phyloP scores from a whole-genome alignment of 23 tunicate species.

The Styela clava region DNA sequence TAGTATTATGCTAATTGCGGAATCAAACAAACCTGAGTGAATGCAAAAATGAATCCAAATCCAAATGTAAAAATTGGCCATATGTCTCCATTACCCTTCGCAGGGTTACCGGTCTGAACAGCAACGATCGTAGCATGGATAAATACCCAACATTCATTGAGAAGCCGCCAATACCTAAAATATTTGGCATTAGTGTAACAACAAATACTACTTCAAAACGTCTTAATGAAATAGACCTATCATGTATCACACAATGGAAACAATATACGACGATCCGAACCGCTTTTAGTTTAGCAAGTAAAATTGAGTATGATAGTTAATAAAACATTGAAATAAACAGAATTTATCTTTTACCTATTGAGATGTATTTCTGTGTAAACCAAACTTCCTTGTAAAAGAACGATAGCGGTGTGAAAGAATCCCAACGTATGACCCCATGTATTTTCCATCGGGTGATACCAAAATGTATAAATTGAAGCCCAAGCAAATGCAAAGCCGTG shows the following conservation, averaged over 20 bases:
- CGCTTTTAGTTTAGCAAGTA: too few relatives aligned
- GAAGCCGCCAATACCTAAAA: conserved; percentile 82
- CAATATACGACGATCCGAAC: too few relatives aligned
- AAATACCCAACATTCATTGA: conserved; percentile 87
- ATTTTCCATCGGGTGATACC: conserved; percentile 99
- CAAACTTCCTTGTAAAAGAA: conserved; percentile 95
- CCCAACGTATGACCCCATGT: conserved; percentile 95
- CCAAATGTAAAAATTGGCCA: conserved; percentile 92
- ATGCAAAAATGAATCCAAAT: conserved; percentile 76
- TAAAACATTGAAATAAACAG: neutral
- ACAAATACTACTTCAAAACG: too few relatives aligned
- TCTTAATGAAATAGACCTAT: too few relatives aligned
- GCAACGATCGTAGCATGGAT: conserved; percentile 85
- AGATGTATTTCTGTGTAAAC: conserved; percentile 86
- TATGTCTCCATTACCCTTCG: conserved; percentile 21
- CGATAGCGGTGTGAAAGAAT: conserved; percentile 94
- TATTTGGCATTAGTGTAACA: too few relatives aligned
- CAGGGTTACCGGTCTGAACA: conserved; percentile 71
- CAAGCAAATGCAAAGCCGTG: conserved; percentile 95
- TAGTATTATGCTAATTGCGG: too few relatives aligned
- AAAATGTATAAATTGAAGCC: conserved; percentile 95
- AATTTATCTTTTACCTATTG: conserved; percentile 48
- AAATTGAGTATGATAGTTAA: too few relatives aligned
- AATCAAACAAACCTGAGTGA: conserved; percentile 65
- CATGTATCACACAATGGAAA: too few relatives aligned